Evolutionary conservation across 2,113 vertebrate species (phyloP), one percentile per base, ranked within the genome.

Genomic region (Ceyx cyanopectus): DNA sequence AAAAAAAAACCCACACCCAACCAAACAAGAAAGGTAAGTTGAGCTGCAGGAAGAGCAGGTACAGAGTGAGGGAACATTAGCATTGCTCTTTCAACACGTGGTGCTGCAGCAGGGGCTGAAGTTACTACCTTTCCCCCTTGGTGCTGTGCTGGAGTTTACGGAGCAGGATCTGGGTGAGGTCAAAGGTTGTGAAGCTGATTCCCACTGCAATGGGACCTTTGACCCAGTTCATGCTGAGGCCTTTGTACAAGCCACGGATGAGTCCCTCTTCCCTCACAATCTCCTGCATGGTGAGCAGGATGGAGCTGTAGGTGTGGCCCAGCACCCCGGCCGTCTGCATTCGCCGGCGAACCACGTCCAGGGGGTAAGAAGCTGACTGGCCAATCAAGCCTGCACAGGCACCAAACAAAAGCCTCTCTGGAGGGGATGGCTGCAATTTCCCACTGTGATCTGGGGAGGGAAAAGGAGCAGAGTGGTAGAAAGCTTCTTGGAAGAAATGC

Each of bases 141-240:
- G 96, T 85, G 77, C 97, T 91, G 95, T 96, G 95, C 96, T 98
- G 98, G 90, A 99, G 95, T 68, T 98, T 98, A 60, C 96, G 98
- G 79, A 99, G 97, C 43, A 99, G 97, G 86, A 99, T 99, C 98
- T 99, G 99, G 50, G 97, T 99, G 66, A 99, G 98, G 98, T 99
- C 99, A 66, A 99, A 99, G 92, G 99, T 99, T 80, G 98, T 99
- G 97, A 99, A 99, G 97, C 99, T 99, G 96, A 99, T 99, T 20
- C 99, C 99, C 86, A 99, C 99, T 0, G 99, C 99, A 14, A 99
- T 98, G 29, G 99, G 99, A 14, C 99, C 99, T 80, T 99, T 99
- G 73, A 99, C 98, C 99, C 99, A 99, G 98, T 99, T 99, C 99
- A 99, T 99, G 96, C 99, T 99, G 88, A 99, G 98, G 75, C 99